Evolutionary conservation across 2,113 vertebrate genomes (phyloP), one percentile per base, ranked within the genome.

Genomic region (Heptranchias perlo): DNA sequence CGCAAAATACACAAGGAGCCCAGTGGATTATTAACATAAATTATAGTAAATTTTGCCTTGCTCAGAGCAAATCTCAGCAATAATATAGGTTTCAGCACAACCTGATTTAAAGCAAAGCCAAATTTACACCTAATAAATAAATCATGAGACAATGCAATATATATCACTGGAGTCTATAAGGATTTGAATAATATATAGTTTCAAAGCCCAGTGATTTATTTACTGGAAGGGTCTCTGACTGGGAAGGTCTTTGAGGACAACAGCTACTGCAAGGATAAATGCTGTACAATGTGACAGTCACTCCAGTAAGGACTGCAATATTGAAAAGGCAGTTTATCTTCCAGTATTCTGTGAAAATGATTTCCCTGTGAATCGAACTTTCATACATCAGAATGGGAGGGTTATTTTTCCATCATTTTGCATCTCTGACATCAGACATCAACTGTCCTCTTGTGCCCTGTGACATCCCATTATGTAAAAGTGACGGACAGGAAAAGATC

Each of bases 131-230:
- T 73, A 69, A 69, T 69, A 69, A 95, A 67, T 95, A 73, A 95
- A 95, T 52, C 64, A 95, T 95, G 44, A 95, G 64, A 31, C 47
- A 69, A 67, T 95, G 65, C 28, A 95, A 69, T 95, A 95, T 69
- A 73, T 95, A 67, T 52, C 64, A 31, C 44, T 95, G 94, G 28
- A 47, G 65, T 95, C 94, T 31, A 69, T 69, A 69, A 95, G 64
- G 94, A 52, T 95, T 73, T 69, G 47, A 95, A 69, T 95, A 52
- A 95, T 35, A 95, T 95, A 69, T 73, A 69, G 65, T 44, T 44
- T 49, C 64, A 49, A 49, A 69, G 64, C 94, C 64, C 23, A 14
- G 94, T 95, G 94, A 95, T 95, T 95, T 69, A 95, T 69, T 95
- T 95, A 49, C 65, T 69, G 25, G 44, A 35, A 73, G 28, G 28